phyloP scores from a whole-genome alignment of 2,113 vertebrate genomes.

The Lycaon pictus region DNA sequence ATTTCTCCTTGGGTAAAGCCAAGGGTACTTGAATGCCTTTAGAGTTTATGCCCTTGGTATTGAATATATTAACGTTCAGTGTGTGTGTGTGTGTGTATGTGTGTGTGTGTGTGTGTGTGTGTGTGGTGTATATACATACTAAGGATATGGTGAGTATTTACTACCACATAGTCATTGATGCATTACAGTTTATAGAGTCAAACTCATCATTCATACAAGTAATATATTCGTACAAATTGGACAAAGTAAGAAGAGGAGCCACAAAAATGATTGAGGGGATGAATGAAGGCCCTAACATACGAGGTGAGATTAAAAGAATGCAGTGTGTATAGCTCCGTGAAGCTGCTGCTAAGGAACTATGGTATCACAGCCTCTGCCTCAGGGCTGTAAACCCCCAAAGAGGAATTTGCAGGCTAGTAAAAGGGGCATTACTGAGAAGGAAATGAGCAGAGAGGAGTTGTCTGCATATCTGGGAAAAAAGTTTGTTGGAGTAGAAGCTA shows the following conservation, averaged over 20 bases:
- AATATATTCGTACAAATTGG: conserved; percentile 30
- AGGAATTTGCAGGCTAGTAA: conserved; percentile 77
- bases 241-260: not conserved
- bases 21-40: not conserved
- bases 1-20: not conserved
- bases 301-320: not conserved
- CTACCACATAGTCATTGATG: not conserved
- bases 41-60: not conserved
- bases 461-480: conserved; percentile 77
- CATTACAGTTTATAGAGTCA: conserved; percentile 41
- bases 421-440: conserved; percentile 73
- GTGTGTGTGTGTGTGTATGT: not conserved
- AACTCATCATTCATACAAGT: conserved; percentile 26
- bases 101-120: too few relatives aligned
- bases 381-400: conserved; percentile 71
- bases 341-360: not conserved
- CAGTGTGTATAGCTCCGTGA: not conserved
- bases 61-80: not conserved
- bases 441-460: conserved; percentile 73
- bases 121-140: not conserved
- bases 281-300: not conserved
- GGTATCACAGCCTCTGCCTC: not conserved
- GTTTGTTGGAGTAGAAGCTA: conserved; percentile 74
- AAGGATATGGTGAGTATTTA: not conserved
- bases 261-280: conserved; percentile 27